A percentile compares a stretch with the other conserved stretches of the same genome.
Conservation (phyloP, 2,113 vertebrate species). For the Chinchilla lanigera region DNA sequence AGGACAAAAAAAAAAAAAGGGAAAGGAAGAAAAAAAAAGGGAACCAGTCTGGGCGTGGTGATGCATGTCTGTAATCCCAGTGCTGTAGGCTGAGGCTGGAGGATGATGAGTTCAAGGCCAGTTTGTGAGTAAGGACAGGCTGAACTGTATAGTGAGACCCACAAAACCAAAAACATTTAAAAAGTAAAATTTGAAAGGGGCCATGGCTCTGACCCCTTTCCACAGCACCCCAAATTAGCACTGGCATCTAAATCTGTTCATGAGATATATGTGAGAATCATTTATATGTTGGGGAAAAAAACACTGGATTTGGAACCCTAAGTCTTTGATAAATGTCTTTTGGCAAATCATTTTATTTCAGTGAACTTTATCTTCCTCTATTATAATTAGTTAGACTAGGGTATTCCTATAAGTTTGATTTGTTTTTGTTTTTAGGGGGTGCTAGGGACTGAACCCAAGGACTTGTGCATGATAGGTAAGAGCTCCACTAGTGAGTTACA, state of each 20-base stretch:
- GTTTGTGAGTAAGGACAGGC: background rate
- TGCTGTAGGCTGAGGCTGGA: background rate
- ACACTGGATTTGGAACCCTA: background rate
- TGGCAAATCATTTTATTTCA: constrained; percentile 35
- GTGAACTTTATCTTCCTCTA: constrained; percentile 22
- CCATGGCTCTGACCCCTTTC: background rate
- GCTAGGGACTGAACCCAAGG: background rate
- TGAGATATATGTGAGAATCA: background rate
- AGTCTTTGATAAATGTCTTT: constrained; percentile 50
- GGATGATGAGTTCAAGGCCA: background rate
- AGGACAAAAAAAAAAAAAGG: background rate
- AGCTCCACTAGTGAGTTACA: background rate
- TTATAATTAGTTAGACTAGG: background rate
- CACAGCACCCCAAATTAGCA: background rate
- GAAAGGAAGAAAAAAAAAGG: too few relatives aligned
- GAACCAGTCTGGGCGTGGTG: background rate
- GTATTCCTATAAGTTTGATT: background rate
- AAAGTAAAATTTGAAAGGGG: background rate
- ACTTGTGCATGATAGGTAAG: background rate
- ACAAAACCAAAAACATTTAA: background rate
- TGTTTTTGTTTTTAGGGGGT: background rate
- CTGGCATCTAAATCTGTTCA: background rate
- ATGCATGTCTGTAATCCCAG: background rate
- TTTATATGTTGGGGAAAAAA: background rate
- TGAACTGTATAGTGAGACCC: background rate